Evolutionary conservation across 2,113 vertebrate species (phyloP), one percentile per base, ranked within the genome.

Genomic region (Thamnaconus septentrionalis): DNA sequence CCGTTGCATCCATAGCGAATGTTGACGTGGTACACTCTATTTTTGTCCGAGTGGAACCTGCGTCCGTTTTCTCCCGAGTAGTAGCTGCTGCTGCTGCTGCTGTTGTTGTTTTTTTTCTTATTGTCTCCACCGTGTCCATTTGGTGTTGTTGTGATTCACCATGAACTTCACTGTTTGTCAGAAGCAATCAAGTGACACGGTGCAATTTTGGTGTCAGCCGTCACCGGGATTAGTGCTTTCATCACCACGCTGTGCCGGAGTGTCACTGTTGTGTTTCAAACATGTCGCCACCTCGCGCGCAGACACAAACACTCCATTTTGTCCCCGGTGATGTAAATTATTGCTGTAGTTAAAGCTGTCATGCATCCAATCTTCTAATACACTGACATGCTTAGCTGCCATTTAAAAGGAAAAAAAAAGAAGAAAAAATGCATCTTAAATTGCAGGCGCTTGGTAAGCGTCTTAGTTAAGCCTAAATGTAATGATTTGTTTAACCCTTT

Each of bases 181-280:
- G 18, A 31, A 31, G 18, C 18, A 56, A 62, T 70, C 41, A 64
- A 78, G 61, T 67, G 54, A 66, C 64, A 76, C 65, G 43, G 45
- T 51, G 50, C 59, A 70, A 62, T 73, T 75, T 63, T 73, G 51
- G 52, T 70, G 68, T 72, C 71, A 51, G 52, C 56, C 18, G 45
- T 69, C 55, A 55, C 56, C 4, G 4, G 57, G 44, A 69, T 74
- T 41, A 61, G 53, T 0, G 4, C 64, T 72, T 77, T 63, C 48
- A 64, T 67, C 59, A 50, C 54, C 53, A 54, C 6, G 40, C 66
- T n/a, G 48, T 45, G 56, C 7, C 49, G 18, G 18, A 31, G 41
- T 53, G 8, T 71, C 43, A 56, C 56, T 45, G 56, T 54, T 54
- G n/a, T 53, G 71, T 56, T 78, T 66, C 63, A 43, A 60, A 57